Conservation (phyloP, 2,888 invertebrate species). For the Nephrotoma appendiculata region DNA sequence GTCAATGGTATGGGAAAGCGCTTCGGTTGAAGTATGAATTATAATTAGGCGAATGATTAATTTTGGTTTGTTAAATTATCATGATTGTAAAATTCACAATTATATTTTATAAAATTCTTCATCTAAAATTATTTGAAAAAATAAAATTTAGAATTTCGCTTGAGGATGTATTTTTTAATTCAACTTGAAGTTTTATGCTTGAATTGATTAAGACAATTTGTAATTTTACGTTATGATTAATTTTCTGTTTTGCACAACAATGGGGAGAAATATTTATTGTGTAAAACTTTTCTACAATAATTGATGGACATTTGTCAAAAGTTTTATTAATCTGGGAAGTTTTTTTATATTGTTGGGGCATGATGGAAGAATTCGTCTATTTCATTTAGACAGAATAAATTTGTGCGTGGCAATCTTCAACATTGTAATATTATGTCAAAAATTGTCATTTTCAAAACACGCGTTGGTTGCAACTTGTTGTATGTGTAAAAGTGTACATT, state of each 20-base stretch:
- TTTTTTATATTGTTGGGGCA: not conserved
- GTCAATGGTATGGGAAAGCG: not conserved
- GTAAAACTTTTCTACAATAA: not conserved
- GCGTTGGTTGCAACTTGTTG: too few relatives aligned
- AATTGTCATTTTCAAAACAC: too few relatives aligned
- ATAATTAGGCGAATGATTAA: not conserved
- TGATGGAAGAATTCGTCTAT: too few relatives aligned
- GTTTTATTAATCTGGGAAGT: not conserved
- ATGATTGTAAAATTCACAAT: not conserved
- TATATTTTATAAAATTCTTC: not conserved
- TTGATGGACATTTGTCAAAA: not conserved
- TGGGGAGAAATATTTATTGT: not conserved
- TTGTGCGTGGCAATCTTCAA: too few relatives aligned
- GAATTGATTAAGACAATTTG: not conserved
- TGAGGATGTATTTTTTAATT: not conserved
- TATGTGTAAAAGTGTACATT: too few relatives aligned
- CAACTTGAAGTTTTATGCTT: not conserved
- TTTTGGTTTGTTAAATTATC: not conserved
- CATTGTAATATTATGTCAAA: too few relatives aligned
- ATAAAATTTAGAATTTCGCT: not conserved
- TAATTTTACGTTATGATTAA: not conserved
- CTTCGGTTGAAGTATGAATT: not conserved
- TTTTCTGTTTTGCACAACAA: not conserved
- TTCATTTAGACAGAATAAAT: too few relatives aligned
- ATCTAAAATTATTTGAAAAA: not conserved